Evolutionary conservation across 2,797 vertebrate species (phyloP).

Genomic region (Crenuchus spilurus): DNA sequence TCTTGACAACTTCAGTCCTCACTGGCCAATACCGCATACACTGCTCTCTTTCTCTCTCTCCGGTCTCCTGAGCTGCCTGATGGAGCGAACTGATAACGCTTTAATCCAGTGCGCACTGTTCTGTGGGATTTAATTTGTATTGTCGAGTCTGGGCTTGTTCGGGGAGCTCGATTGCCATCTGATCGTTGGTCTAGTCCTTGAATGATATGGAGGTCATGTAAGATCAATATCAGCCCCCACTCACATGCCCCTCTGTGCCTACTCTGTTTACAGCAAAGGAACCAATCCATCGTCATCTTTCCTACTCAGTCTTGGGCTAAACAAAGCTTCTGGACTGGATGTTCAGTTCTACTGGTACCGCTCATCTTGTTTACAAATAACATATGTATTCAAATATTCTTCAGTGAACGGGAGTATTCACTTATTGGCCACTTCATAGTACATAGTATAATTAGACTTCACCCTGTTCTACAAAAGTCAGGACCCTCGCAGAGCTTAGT

Average conservation of each 20-base stretch:
- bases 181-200: slow-evolving; percentile 12
- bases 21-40: slow-evolving; percentile 34
- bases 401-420: no score
- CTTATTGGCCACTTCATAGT: no score
- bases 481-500: no score
- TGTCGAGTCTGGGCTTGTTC: not conserved
- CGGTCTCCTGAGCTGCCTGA: not conserved
- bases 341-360: no score
- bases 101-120: slow-evolving; percentile 30
- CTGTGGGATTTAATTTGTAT: slow-evolving; percentile 20
- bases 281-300: slow-evolving; percentile 45
- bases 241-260: not conserved
- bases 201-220: slow-evolving; percentile 63
- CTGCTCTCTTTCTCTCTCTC: slow-evolving; percentile 21
- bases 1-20: slow-evolving; percentile 47
- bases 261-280: not conserved
- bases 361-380: no score
- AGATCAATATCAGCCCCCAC: slow-evolving; percentile 60
- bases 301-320: no score
- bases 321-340: no score
- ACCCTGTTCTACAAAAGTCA: no score
- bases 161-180: not conserved
- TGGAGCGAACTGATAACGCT: slow-evolving; percentile 28
- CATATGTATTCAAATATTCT: no score
- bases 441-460: no score